A percentile compares a stretch with the other conserved stretches of the same genome.
These are phyloP conservation scores for Lasiurus cinereus DNA, from an alignment of 2,113 vertebrate genomes.

Conservation along the genomic window DNA sequence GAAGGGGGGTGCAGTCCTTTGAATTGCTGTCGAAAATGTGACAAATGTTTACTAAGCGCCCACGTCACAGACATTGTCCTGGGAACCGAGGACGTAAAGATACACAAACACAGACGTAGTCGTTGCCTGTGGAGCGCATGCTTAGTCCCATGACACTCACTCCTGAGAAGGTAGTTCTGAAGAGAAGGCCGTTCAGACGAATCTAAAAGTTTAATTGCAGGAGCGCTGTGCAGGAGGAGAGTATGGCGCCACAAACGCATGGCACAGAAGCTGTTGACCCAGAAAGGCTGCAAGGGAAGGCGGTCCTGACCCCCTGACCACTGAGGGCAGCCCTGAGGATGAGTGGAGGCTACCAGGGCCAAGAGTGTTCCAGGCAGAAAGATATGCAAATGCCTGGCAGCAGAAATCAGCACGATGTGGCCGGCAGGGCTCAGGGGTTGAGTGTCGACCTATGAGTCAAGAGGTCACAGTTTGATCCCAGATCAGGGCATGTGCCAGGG, in stretches of 20 bases:
- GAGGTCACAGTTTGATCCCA: too few relatives aligned
- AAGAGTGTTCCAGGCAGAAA: not conserved
- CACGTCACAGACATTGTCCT: not conserved
- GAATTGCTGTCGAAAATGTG: not conserved
- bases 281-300: not conserved
- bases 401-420: not conserved
- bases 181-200: not conserved
- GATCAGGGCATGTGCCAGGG: too few relatives aligned
- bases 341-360: not conserved
- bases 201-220: not conserved
- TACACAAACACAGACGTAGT: not conserved
- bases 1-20: not conserved
- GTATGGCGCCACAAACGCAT: not conserved
- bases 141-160: not conserved
- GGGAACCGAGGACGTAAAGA: not conserved
- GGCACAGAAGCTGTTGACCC: not conserved
- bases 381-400: not conserved
- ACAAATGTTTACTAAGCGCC: conserved; percentile 7
- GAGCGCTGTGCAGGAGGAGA: not conserved
- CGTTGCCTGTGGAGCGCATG: not conserved
- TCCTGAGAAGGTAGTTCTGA: conserved; percentile 1
- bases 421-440: too few relatives aligned
- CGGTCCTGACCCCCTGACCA: not conserved
- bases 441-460: too few relatives aligned
- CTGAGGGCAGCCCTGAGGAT: not conserved